Base-by-base conservation (phyloP, 2,113 vertebrate genomes). In the Clarias gariepinus region DNA sequence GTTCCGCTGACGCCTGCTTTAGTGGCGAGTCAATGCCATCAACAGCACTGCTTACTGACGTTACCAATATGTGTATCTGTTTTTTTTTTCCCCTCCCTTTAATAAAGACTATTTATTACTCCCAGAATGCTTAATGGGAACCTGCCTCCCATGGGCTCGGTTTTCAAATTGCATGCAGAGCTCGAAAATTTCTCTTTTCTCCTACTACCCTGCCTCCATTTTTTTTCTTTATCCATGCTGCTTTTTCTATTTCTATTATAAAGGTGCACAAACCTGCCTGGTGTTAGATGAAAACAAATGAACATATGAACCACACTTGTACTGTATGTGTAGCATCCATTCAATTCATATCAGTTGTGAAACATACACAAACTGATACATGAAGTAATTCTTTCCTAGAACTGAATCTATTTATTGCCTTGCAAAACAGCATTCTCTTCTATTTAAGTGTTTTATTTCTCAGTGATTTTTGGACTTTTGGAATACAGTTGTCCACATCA, bases 101-200 rank as follows among this genome's bases (percentile, higher is more conserved):
- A 93, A 94, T 94, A 95, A 93, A 94, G 90, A 91, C 92, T 91
- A 91, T 94, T 94, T 92, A 92, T 94, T 92, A 92, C 87, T 8
- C 57, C 85, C 1, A 86, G 91, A 86, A 88, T 84, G 88, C 85
- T 60, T 47, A 79, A 52, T 84, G 81, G 61, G 83, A 84, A 91
- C 87, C 82, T 85, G 89, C 87, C 91, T 89, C 90, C 93, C 92
- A 89, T 36, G 53, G 80, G 79, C 80, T 23, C 61, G 81, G n/a
- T 8, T 83, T 85, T 81, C 76, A 92, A 90, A 92, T 89, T 90
- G 86, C 91, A 89, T 85, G 13, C 87, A 78, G 64, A 82, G 87
- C 77, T 82, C 81, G 61, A 85, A 83, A 89, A 83, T 68, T 63
- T 79, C 86, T 82, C 79, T 74, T 55, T 81, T 73, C 53, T 81